Conservation (phyloP, 2,797 vertebrate species). For the Lepilemur septentrionalis region DNA sequence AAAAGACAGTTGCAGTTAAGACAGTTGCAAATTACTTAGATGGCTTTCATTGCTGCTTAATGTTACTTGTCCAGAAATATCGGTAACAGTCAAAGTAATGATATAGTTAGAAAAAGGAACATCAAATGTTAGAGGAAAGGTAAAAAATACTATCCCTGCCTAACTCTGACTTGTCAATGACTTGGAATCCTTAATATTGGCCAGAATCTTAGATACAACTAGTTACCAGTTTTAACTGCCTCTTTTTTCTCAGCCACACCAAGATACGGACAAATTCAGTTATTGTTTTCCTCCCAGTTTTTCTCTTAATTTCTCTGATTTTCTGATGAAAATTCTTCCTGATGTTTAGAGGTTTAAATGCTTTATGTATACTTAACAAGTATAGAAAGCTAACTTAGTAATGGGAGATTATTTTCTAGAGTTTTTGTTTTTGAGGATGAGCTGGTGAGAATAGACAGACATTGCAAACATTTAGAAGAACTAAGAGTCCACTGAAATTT, state of each 20-base stretch:
- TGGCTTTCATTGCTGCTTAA: constrained; percentile 19
- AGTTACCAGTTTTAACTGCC: neutral
- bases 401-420: constrained; percentile 5
- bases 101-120: constrained; percentile 6
- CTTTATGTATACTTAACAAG: neutral
- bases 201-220: neutral
- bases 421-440: constrained; percentile 33
- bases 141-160: neutral
- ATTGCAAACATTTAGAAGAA: neutral
- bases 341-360: constrained; percentile 21
- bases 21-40: neutral
- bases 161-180: neutral
- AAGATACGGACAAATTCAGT: constrained; percentile 7
- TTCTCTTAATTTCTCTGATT: constrained; percentile 32
- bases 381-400: neutral
- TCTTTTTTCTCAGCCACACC: neutral
- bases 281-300: neutral
- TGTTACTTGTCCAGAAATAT: constrained; percentile 1
- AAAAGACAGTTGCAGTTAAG: neutral
- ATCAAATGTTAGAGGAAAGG: neutral
- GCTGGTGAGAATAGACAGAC: neutral
- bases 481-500: neutral
- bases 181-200: neutral
- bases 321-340: neutral
- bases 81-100: constrained; percentile 9